Percentiles rank a stretch among this genome's conserved stretches.
These are phyloP conservation scores for Diadromus collaris DNA, from an alignment of 2,888 invertebrate genomes.

Conservation along the genomic window DNA sequence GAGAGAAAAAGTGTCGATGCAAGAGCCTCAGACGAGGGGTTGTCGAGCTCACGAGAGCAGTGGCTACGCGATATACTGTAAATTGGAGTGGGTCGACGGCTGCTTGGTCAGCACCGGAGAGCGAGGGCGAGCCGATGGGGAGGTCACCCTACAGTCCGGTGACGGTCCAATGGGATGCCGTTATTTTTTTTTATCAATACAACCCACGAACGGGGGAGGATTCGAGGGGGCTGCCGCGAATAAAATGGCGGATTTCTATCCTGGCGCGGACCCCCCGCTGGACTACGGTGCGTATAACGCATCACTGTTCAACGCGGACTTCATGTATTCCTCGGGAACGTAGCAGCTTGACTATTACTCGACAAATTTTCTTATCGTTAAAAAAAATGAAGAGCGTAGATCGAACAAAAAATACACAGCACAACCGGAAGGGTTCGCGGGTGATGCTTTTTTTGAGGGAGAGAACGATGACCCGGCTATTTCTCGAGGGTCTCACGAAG, in stretches of 20 bases:
- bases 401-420: conserved; percentile 11
- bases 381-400: background rate
- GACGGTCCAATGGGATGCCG: conserved; percentile 74
- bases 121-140: conserved; percentile 65
- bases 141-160: conserved; percentile 77
- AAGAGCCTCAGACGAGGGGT: conserved; percentile 61
- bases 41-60: conserved; percentile 61
- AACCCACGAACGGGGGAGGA: conserved; percentile 68
- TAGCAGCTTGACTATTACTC: conserved; percentile 56
- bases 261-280: conserved; percentile 50
- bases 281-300: background rate
- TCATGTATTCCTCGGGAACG: conserved; percentile 6
- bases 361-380: conserved; percentile 50
- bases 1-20: conserved; percentile 67
- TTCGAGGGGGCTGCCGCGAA: conserved; percentile 64
- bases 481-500: conserved; percentile 1
- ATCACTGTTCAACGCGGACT: background rate
- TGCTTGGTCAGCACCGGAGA: conserved; percentile 78
- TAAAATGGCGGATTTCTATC: conserved; percentile 75
- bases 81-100: conserved; percentile 75
- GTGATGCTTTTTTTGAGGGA: conserved; percentile 38
- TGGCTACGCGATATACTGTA: conserved; percentile 64
- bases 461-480: conserved; percentile 54
- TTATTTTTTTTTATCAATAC: conserved; percentile 77
- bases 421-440: conserved; percentile 35